Conservation (phyloP, 2,113 vertebrate genomes). For the Cepphus grylle region DNA sequence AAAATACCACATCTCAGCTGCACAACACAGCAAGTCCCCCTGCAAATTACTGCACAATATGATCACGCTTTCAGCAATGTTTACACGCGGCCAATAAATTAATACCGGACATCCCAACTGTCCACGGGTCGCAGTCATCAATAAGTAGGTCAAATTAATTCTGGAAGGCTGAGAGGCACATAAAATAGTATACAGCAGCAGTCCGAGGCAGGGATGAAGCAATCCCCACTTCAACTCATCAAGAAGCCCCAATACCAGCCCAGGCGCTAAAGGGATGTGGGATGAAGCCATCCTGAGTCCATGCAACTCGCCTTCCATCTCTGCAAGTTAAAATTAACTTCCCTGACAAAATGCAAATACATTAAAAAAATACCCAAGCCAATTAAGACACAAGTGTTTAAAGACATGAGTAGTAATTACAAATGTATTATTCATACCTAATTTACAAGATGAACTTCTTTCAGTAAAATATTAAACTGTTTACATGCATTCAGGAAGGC, state of each 20-base stretch:
- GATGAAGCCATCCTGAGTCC: not conserved
- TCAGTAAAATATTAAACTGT: slow-evolving; percentile 84
- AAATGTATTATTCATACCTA: slow-evolving; percentile 83
- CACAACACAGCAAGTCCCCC: not conserved
- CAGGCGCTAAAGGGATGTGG: not conserved
- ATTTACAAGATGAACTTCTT: slow-evolving; percentile 82
- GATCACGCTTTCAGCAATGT: not conserved
- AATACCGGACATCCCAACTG: not conserved
- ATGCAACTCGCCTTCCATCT: slow-evolving; percentile 31
- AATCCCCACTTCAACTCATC: not conserved
- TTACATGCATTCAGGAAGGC: slow-evolving; percentile 76
- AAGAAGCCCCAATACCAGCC: not conserved
- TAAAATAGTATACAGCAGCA: not conserved
- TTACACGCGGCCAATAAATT: not conserved
- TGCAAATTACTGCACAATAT: not conserved
- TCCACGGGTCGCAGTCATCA: not conserved
- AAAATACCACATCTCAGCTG: not conserved
- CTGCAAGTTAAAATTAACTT: slow-evolving; percentile 67
- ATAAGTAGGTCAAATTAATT: slow-evolving; percentile 21
- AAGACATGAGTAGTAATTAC: slow-evolving; percentile 79
- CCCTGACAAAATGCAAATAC: slow-evolving; percentile 75
- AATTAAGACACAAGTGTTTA: slow-evolving; percentile 83
- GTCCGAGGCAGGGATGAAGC: not conserved
- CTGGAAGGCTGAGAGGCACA: slow-evolving; percentile 5
- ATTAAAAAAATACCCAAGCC: slow-evolving; percentile 68